Conservation (phyloP, 2,888 invertebrate species). For the Erebia palarica region DNA sequence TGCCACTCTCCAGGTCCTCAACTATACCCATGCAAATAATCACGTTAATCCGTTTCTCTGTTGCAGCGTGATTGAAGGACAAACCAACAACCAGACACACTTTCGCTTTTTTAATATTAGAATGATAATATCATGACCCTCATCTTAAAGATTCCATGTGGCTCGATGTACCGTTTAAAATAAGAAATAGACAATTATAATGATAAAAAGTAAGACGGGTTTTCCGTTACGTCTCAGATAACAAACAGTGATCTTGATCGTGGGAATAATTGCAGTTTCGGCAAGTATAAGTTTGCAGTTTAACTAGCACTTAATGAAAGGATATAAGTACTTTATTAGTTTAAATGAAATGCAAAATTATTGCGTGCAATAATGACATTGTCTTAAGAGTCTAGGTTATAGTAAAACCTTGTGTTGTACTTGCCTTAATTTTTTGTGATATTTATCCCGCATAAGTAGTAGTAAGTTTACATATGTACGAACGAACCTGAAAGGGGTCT, state of each 20-base stretch:
- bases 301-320: not conserved
- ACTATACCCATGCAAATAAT: too few relatives aligned
- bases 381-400: not conserved
- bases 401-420: too few relatives aligned
- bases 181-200: not conserved
- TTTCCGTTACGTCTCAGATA: not conserved
- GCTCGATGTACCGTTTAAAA: not conserved
- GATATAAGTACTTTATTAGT: not conserved
- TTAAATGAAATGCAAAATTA: not conserved
- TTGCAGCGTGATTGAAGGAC: too few relatives aligned
- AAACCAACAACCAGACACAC: too few relatives aligned
- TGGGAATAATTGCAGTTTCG: slow-evolving; percentile 1
- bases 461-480: too few relatives aligned
- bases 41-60: too few relatives aligned
- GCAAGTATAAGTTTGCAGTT: not conserved
- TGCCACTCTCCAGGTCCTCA: too few relatives aligned
- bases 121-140: too few relatives aligned
- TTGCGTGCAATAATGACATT: not conserved
- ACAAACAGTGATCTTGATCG: slow-evolving; percentile 1
- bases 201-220: not conserved
- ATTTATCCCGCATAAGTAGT: too few relatives aligned
- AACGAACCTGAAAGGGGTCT: too few relatives aligned
- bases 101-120: too few relatives aligned
- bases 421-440: too few relatives aligned
- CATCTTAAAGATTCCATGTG: not conserved